These are phyloP conservation scores for Poeciliopsis retropinna DNA, from an alignment of 2,113 vertebrate genomes.

Conservation along the genomic window DNA sequence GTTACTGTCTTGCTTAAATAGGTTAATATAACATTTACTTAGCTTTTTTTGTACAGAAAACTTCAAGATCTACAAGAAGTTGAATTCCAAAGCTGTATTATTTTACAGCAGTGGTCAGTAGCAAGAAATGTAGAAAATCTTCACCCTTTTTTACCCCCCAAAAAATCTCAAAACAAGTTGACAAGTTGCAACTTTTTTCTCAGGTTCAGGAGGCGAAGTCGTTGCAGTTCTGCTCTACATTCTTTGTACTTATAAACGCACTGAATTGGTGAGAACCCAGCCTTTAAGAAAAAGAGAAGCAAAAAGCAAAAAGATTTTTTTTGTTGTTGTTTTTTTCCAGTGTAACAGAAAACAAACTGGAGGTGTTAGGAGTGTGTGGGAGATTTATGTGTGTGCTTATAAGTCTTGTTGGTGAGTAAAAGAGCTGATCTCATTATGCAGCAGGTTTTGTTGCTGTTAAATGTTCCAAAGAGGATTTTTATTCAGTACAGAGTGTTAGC, in stretches of 20 bases:
- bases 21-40: not conserved
- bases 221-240: slow-evolving; percentile 16
- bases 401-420: not conserved
- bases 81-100: not conserved
- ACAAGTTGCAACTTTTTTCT: slow-evolving; percentile 27
- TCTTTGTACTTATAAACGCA: slow-evolving; percentile 29
- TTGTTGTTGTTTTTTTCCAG: not conserved
- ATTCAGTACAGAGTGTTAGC: not conserved
- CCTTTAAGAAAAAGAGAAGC: not conserved
- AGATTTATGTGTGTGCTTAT: not conserved
- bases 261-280: slow-evolving; percentile 17
- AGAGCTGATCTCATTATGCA: slow-evolving; percentile 16
- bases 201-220: slow-evolving; percentile 11
- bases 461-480: not conserved
- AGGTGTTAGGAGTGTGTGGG: slow-evolving; percentile 20
- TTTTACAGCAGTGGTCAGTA: slow-evolving; percentile 27
- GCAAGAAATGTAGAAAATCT: slow-evolving; percentile 5
- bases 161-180: slow-evolving; percentile 31
- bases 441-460: not conserved
- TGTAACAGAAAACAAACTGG: slow-evolving; percentile 9
- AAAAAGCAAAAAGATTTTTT: slow-evolving; percentile 6
- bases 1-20: too few relatives aligned
- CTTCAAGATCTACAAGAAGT: too few relatives aligned
- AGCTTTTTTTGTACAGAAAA: too few relatives aligned
- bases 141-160: slow-evolving; percentile 12